phyloP scores from a whole-genome alignment of 1,140 invertebrate species.

The Drosophila kikkawai region DNA sequence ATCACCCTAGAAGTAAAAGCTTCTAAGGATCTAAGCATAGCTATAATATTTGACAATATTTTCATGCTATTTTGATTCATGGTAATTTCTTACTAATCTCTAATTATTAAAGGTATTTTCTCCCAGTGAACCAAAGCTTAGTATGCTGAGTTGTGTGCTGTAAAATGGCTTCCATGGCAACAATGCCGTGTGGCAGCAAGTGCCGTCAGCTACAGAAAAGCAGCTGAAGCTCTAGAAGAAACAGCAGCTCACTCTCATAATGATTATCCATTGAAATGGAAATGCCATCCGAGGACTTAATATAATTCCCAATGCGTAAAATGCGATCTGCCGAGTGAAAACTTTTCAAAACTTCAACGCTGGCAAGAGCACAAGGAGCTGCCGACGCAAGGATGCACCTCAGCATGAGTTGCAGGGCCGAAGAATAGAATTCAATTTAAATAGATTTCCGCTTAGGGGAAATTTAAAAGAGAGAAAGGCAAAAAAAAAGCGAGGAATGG shows the following conservation, averaged over 20 bases:
- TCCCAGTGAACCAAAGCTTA: neutral
- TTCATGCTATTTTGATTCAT: no score
- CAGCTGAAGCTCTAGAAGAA: conserved; percentile 29
- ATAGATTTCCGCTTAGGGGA: conserved; percentile 84
- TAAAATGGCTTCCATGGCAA: conserved; percentile 67
- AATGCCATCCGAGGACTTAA: conserved; percentile 81
- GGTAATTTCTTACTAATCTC: no score
- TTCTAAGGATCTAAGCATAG: no score
- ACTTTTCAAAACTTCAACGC: conserved; percentile 57
- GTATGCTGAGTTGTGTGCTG: conserved; percentile 24
- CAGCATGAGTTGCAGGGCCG: conserved; percentile 65
- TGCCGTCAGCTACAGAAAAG: conserved; percentile 49
- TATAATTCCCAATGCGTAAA: conserved; percentile 78
- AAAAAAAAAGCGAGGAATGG: conserved; percentile 1
- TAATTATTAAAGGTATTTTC: neutral
- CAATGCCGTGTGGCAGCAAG: conserved; percentile 45
- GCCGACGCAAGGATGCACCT: conserved; percentile 49
- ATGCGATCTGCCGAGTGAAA: conserved; percentile 59
- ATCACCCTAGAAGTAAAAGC: neutral
- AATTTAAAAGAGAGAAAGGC: conserved; percentile 65
- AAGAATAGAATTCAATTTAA: conserved; percentile 83
- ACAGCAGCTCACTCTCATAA: conserved; percentile 73
- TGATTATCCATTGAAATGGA: conserved; percentile 84
- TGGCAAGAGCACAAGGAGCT: conserved; percentile 17
- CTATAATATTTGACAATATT: no score